These are phyloP conservation scores for Thalpophila matura DNA, from an alignment of 2,888 invertebrate species.

Conservation along the genomic window DNA sequence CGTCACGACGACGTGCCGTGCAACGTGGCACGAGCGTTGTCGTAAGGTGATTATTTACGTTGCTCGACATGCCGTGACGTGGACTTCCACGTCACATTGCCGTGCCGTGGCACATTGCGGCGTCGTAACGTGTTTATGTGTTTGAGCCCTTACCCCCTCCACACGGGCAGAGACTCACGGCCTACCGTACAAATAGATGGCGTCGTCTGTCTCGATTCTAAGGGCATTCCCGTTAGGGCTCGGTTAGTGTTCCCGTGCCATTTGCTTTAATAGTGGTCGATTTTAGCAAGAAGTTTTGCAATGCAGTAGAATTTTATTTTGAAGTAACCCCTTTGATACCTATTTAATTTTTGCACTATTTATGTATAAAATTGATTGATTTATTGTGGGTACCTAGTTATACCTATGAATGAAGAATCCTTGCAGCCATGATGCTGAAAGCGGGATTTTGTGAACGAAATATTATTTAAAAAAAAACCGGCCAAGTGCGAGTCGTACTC, in stretches of 20 bases:
- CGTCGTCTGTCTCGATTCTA: conserved; percentile 34
- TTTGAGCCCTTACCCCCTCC: no score
- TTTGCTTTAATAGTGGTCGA: conserved; percentile 18
- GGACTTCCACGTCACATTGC: no score
- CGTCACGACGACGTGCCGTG: no score
- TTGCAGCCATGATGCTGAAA: conserved; percentile 34
- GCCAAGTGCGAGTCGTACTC: no score
- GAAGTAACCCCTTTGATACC: neutral
- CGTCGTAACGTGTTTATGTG: no score
- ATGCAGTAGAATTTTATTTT: conserved; percentile 30
- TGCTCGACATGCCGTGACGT: no score
- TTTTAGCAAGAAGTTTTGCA: conserved; percentile 12
- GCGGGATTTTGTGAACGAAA: no score
- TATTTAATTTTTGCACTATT: conserved; percentile 29
- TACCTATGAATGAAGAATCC: conserved; percentile 13
- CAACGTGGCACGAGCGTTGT: no score
- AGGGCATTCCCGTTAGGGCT: conserved; percentile 34
- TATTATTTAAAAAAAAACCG: no score
- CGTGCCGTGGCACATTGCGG: no score
- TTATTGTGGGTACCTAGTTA: conserved; percentile 41
- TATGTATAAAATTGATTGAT: conserved; percentile 33
- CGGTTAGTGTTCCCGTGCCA: conserved; percentile 29
- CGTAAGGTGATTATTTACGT: no score
- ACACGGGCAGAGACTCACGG: conserved; percentile 20
- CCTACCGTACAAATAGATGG: conserved; percentile 38